Percentiles rank a stretch among this genome's conserved stretches.
Evolutionary conservation across 1,140 invertebrate species (phyloP).

Genomic region (Drepana arcuata): DNA sequence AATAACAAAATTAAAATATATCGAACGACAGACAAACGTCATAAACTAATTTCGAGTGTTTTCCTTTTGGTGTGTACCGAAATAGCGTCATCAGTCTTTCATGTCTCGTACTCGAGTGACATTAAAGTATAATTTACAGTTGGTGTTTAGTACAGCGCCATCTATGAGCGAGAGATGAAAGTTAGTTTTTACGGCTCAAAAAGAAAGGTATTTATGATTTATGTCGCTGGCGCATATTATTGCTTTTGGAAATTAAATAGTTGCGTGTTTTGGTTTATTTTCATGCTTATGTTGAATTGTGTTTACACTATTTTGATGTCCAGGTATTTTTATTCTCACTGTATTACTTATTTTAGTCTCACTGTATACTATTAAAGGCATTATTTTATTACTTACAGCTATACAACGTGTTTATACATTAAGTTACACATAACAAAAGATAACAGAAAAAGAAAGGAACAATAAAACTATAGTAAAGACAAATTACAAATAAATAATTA

Average conservation of each 20-base stretch:
- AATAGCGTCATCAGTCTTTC: slow-evolving; percentile 68
- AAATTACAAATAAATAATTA: no score
- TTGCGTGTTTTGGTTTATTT: slow-evolving; percentile 13
- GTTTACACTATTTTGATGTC: slow-evolving; percentile 11
- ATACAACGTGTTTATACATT: background rate
- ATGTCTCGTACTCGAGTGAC: slow-evolving; percentile 55
- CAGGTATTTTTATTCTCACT: slow-evolving; percentile 7
- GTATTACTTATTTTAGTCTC: background rate
- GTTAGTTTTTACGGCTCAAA: slow-evolving; percentile 33
- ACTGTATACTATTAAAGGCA: background rate
- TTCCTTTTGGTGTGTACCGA: slow-evolving; percentile 62
- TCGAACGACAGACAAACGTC: slow-evolving; percentile 69
- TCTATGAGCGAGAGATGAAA: slow-evolving; percentile 44
- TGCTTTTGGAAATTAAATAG: slow-evolving; percentile 29
- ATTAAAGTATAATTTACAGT: slow-evolving; percentile 59
- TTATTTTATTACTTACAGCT: background rate
- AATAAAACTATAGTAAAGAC: no score
- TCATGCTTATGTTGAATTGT: slow-evolving; percentile 2
- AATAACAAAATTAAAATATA: slow-evolving; percentile 71
- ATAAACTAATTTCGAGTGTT: slow-evolving; percentile 70
- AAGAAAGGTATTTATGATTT: slow-evolving; percentile 49
- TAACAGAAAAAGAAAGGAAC: no score
- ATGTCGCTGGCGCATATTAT: slow-evolving; percentile 26
- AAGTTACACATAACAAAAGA: slow-evolving; percentile 1
- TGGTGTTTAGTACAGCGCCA: slow-evolving; percentile 41